Evolutionary conservation across 2,113 vertebrate genomes (phyloP).

Genomic region (Ammodytes marinus): DNA sequence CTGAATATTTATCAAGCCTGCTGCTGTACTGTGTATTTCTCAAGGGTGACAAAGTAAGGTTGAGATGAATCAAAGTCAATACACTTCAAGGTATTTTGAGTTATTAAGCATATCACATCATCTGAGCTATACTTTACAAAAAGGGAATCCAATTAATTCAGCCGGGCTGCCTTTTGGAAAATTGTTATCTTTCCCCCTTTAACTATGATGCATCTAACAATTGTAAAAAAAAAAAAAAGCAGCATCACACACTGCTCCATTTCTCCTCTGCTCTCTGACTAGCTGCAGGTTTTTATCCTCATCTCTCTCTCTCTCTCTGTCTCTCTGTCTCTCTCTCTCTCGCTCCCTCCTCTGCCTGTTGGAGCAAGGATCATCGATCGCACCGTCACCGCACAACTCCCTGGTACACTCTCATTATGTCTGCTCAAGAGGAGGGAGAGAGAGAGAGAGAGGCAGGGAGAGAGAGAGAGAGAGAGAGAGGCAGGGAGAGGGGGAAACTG

Average conservation of each 20-base stretch:
- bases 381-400: constrained; percentile 70
- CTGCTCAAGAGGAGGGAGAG: constrained; percentile 65
- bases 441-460: constrained; percentile 22
- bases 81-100: constrained; percentile 56
- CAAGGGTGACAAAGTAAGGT: constrained; percentile 51
- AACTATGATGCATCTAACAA: constrained; percentile 57
- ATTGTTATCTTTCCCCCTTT: constrained; percentile 54
- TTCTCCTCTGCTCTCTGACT: constrained; percentile 55
- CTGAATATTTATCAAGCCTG: constrained; percentile 60
- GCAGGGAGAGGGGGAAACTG: constrained; percentile 8
- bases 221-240: constrained; percentile 51
- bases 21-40: constrained; percentile 32
- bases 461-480: constrained; percentile 38
- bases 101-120: constrained; percentile 61
- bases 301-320: constrained; percentile 45
- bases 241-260: constrained; percentile 39
- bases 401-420: constrained; percentile 79
- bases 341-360: constrained; percentile 60
- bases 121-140: constrained; percentile 55
- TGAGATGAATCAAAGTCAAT: constrained; percentile 68
- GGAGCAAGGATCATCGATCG: constrained; percentile 78
- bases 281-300: constrained; percentile 61
- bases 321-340: background rate
- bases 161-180: constrained; percentile 44
- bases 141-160: constrained; percentile 66